These are phyloP conservation scores for Pseudois nayaur DNA, from an alignment of 2,113 vertebrate genomes.

Conservation along the genomic window DNA sequence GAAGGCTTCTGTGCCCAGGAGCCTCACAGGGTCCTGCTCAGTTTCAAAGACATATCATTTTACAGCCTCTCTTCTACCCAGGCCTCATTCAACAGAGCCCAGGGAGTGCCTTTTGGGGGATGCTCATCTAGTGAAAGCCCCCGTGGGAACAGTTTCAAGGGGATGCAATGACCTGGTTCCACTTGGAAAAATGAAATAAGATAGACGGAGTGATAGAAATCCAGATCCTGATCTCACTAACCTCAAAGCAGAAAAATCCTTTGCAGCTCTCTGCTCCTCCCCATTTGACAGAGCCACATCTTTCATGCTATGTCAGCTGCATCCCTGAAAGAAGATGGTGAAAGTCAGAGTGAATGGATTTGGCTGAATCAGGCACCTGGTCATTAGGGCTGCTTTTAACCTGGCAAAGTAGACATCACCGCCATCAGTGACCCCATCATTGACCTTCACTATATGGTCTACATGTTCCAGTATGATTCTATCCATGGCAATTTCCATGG, in stretches of 20 bases:
- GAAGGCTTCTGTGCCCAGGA: background rate
- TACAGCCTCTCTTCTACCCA: background rate
- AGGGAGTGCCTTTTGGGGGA: background rate
- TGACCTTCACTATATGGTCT: background rate
- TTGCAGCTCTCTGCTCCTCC: background rate
- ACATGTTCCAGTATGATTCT: background rate
- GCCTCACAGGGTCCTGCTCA: background rate
- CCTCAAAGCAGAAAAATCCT: background rate
- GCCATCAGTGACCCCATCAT: background rate
- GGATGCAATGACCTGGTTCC: background rate
- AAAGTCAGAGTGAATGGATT: background rate
- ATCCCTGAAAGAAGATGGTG: background rate
- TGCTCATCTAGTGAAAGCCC: background rate
- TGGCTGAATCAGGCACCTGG: background rate
- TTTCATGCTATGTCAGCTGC: background rate
- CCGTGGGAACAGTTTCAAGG: background rate
- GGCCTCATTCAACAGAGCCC: background rate
- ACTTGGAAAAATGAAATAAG: background rate
- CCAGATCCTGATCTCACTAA: background rate
- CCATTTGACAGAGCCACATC: background rate
- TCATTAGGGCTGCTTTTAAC: background rate
- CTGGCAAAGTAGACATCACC: background rate
- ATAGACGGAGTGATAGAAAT: background rate
- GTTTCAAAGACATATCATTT: background rate
- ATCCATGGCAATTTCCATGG: background rate